These are phyloP conservation scores for Heliconius ethilla DNA, from an alignment of 2,888 invertebrate genomes.

Conservation along the genomic window DNA sequence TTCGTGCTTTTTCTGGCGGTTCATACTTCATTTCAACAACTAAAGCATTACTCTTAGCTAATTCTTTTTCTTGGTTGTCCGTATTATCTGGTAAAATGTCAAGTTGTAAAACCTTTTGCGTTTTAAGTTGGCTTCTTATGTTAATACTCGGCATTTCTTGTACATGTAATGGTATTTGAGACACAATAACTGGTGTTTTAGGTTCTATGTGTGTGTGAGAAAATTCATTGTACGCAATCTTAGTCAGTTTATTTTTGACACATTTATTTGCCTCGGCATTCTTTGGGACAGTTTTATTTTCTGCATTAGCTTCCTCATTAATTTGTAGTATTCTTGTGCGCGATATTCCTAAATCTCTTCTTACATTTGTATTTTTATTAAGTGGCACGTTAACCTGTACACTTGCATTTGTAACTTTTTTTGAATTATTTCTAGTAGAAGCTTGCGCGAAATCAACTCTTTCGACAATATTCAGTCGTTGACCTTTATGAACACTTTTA, in stretches of 20 bases:
- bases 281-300: slow-evolving; percentile 19
- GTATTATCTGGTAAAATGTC: slow-evolving; percentile 70
- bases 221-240: slow-evolving; percentile 69
- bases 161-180: slow-evolving; percentile 59
- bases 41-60: slow-evolving; percentile 59
- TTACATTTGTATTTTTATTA: slow-evolving; percentile 50
- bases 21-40: slow-evolving; percentile 63
- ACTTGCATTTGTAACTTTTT: slow-evolving; percentile 51
- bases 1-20: slow-evolving; percentile 28
- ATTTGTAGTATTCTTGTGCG: slow-evolving; percentile 66
- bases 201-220: slow-evolving; percentile 61
- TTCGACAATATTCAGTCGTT: slow-evolving; percentile 35
- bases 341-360: slow-evolving; percentile 61
- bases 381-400: slow-evolving; percentile 52
- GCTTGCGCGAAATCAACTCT: slow-evolving; percentile 39
- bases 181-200: slow-evolving; percentile 41
- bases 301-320: slow-evolving; percentile 48
- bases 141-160: slow-evolving; percentile 79
- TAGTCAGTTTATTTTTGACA: slow-evolving; percentile 44
- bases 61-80: slow-evolving; percentile 45
- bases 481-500: slow-evolving; percentile 35
- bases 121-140: slow-evolving; percentile 75
- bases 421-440: slow-evolving; percentile 45
- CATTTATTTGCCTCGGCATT: neutral
- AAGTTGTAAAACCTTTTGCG: slow-evolving; percentile 77